Percentiles rank a stretch among this genome's conserved stretches.
These are phyloP conservation scores for Hemibagrus guttatus DNA, from an alignment of 2,797 vertebrate genomes.

Conservation along the genomic window DNA sequence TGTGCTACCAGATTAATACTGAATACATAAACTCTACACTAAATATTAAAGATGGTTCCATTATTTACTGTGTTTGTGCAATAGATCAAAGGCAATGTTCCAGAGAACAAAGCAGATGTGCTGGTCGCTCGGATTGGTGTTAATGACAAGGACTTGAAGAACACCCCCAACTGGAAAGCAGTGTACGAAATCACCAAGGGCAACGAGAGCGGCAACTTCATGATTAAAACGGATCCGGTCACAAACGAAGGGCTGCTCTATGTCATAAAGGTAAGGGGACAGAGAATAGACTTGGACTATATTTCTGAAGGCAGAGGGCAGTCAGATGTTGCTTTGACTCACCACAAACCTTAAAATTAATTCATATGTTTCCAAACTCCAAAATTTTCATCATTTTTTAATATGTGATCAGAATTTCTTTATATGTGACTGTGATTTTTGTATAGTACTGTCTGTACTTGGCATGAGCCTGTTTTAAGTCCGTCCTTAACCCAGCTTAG, in stretches of 20 bases:
- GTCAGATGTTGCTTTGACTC: not conserved
- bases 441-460: no score
- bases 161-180: constrained; percentile 73
- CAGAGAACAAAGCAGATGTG: constrained; percentile 79
- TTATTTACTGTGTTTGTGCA: constrained; percentile 29
- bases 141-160: constrained; percentile 74
- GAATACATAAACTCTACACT: not conserved
- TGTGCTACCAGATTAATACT: not conserved
- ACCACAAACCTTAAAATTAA: no score
- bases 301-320: not conserved
- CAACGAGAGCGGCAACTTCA: constrained; percentile 80
- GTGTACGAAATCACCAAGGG: constrained; percentile 77
- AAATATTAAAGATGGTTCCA: not conserved
- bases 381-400: no score
- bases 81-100: constrained; percentile 75
- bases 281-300: not conserved
- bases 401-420: no score
- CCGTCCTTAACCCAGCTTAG: not conserved
- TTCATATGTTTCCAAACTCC: no score
- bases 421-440: no score
- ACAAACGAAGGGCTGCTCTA: constrained; percentile 81
- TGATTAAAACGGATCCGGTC: constrained; percentile 78
- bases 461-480: no score
- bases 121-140: constrained; percentile 76
- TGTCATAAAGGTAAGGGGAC: constrained; percentile 75